These are phyloP conservation scores for Eugnorisma glareosa DNA, from an alignment of 2,888 invertebrate genomes.

Conservation along the genomic window DNA sequence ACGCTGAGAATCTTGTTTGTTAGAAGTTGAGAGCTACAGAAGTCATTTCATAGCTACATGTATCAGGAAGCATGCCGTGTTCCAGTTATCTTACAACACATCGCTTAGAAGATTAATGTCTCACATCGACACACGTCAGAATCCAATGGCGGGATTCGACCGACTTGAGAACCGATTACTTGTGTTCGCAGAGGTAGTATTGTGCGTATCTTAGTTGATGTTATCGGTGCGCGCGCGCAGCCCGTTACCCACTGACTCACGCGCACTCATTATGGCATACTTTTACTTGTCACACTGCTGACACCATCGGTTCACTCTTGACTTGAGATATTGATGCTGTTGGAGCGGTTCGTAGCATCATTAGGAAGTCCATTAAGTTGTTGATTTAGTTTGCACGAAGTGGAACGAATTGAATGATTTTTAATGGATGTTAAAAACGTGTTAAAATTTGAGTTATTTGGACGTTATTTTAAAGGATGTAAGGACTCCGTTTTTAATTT, in stretches of 20 bases:
- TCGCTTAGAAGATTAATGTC: constrained; percentile 16
- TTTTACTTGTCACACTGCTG: constrained; percentile 67
- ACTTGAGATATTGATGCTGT: constrained; percentile 33
- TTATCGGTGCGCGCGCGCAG: constrained; percentile 50
- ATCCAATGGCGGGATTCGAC: constrained; percentile 1
- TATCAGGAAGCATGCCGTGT: constrained; percentile 8
- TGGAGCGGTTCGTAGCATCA: constrained; percentile 11
- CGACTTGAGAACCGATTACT: constrained; percentile 23
- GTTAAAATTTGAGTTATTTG: constrained; percentile 3
- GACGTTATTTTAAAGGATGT: background rate
- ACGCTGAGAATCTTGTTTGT: background rate
- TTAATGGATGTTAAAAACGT: constrained; percentile 12
- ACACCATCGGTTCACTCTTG: constrained; percentile 54
- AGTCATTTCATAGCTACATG: background rate
- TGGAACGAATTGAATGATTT: background rate
- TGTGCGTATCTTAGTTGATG: constrained; percentile 57
- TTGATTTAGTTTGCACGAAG: constrained; percentile 31
- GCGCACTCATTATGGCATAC: constrained; percentile 64
- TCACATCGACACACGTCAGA: constrained; percentile 15
- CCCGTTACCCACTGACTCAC: constrained; percentile 59
- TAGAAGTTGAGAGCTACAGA: background rate
- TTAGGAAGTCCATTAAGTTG: constrained; percentile 20
- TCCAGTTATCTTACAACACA: constrained; percentile 13
- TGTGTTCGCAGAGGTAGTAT: constrained; percentile 24
- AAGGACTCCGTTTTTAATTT: background rate